Evolutionary conservation across 2,888 invertebrate genomes (phyloP), one percentile per base, ranked within the genome.

Genomic region (Mystacides longicornis): DNA sequence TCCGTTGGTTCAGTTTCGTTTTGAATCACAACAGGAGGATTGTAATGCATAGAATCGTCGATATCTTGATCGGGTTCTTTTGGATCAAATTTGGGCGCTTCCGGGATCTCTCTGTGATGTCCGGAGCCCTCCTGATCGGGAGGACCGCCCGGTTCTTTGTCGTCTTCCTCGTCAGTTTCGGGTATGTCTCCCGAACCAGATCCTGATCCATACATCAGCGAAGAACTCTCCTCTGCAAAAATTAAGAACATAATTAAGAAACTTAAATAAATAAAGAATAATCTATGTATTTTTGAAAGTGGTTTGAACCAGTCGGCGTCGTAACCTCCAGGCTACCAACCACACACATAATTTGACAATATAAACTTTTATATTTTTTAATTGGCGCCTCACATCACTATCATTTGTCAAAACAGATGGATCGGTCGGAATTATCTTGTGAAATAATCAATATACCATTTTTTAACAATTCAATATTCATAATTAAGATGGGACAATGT

Each of bases 121-220:
- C 73, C 73, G 16, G 73, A 73, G 45, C 71, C 70, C 49, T 64
- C 64, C 33, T 64, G 62, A 37, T 62, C 61, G 2, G 60, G 60
- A 0, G 60, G 58, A 5, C 61, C 61, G 1, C 60, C 60, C 4
- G 50, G 45, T 33, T 62, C 63, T 1, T 53, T 46, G 5, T 55
- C 61, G 46, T 61, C 63, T 23, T 60, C 62, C 67, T 70, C 63
- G 49, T 72, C 72, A n/a, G 62, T 62, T 61, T 77, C 80, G 48
- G 70, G 73, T 57, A 79, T 81, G 62, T 81, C 82, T 2, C 87
- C 87, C 16, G 86, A 85, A n/a, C 86, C 87, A 18, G 86, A 85
- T 14, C 87, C 87, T 1, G 86, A 85, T 47, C 84, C 85, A 62
- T 74, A 79, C 69, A 71, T 79, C 60, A 66, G 58, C 14, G 63